Evolutionary conservation across 2,888 invertebrate species (phyloP), one percentile per base, ranked within the genome.

Genomic region (Pseudanteris insignis): DNA sequence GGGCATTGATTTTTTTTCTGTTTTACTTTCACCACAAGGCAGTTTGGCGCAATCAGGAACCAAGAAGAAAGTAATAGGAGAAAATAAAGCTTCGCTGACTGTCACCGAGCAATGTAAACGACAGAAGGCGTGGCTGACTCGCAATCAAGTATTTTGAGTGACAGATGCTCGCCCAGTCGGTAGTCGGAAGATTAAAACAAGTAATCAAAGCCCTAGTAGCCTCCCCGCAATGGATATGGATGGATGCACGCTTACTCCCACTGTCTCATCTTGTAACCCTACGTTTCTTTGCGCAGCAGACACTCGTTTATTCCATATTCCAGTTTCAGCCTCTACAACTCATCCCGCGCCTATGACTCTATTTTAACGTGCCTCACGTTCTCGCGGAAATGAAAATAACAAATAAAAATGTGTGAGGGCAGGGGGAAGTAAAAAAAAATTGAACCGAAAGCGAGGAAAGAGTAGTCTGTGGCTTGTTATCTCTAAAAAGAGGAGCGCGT

Each of bases 131-230:
- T 71, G 73, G 69, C 66, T 69, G 69, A 70, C 69, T 74, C 67
- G 70, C 77, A 78, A 79, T 79, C 78, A 79, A 74, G 74, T 72
- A 72, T 76, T 78, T 77, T 79, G 79, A 79, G 78, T 77, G 79
- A 79, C 79, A 79, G 79, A 79, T 79, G 79, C 79, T 77, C 77
- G 76, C 77, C 74, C 74, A 69, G 71, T 72, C 74, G 73, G 76
- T 72, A 76, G 77, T 75, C 75, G 75, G 76, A 79, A 78, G 79
- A 79, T 79, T 79, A 79, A 79, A 79, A 79, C 79, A 78, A 79
- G 79, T 79, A 79, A 79, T 79, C 79, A 79, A 78, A 79, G 77
- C 76, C 71, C 73, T 67, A 55, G 68, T 73, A 72, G 72, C 72
- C 71, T 68, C 69, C 73, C 73, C 66, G 65, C 71, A 70, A 75